Percentiles rank a stretch among this genome's conserved stretches.
phyloP scores from a whole-genome alignment of 2,113 vertebrate species.

The Malurus melanocephalus region DNA sequence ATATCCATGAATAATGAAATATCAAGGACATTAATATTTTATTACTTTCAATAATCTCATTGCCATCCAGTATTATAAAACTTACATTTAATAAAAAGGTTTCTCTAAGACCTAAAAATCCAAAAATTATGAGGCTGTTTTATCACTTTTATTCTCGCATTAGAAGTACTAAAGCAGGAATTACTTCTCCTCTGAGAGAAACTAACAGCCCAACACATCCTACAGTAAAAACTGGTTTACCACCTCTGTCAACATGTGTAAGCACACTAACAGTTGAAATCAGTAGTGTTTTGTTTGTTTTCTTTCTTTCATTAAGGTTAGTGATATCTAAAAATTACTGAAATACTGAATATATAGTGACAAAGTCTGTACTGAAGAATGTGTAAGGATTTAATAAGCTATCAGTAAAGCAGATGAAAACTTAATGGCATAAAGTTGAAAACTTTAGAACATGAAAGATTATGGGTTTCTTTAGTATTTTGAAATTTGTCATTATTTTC shows the following conservation, averaged over 20 bases:
- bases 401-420: not conserved
- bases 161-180: not conserved
- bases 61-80: not conserved
- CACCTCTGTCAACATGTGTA: not conserved
- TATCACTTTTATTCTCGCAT: not conserved
- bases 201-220: not conserved
- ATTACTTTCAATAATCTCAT: not conserved
- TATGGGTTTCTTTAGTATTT: not conserved
- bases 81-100: not conserved
- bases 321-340: not conserved
- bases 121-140: not conserved
- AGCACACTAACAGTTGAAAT: not conserved
- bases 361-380: not conserved
- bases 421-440: not conserved
- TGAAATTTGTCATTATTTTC: not conserved
- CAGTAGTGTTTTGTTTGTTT: not conserved
- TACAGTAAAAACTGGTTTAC: not conserved
- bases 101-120: not conserved
- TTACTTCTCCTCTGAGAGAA: not conserved
- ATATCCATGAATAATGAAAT: not conserved
- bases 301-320: not conserved
- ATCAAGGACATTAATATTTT: not conserved
- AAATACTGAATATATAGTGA: not conserved
- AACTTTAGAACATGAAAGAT: not conserved
- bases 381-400: not conserved